These are phyloP conservation scores for Micrasema minimum DNA, from an alignment of 1,140 invertebrate genomes.

Conservation along the genomic window DNA sequence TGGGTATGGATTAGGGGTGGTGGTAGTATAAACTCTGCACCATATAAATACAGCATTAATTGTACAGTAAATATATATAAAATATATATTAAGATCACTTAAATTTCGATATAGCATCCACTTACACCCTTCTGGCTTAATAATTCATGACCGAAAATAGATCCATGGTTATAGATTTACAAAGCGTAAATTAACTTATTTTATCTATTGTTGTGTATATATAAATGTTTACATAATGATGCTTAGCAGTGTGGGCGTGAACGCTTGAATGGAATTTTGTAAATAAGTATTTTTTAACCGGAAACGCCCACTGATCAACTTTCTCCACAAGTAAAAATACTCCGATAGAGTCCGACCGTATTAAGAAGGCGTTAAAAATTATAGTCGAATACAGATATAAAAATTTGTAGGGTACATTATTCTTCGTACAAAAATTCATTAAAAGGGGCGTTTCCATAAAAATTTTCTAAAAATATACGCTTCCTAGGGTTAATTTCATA, in stretches of 20 bases:
- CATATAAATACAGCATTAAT: no score
- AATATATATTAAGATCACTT: slow-evolving; percentile 7
- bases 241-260: neutral
- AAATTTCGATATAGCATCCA: neutral
- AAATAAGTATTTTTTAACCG: slow-evolving; percentile 10
- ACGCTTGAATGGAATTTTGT: neutral
- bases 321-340: slow-evolving; percentile 20
- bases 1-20: no score
- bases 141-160: no score
- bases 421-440: no score
- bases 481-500: no score
- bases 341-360: neutral
- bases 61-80: no score
- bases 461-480: no score
- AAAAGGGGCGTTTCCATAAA: no score
- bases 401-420: neutral
- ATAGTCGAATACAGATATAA: neutral
- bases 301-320: slow-evolving; percentile 22
- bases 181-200: neutral
- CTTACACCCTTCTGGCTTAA: no score
- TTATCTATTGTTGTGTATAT: neutral
- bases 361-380: neutral
- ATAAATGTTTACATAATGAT: neutral
- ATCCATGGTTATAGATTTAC: no score
- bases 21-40: no score